Evolutionary conservation across 2,888 invertebrate species (phyloP).

Genomic region (Drosophila melanosoma): DNA sequence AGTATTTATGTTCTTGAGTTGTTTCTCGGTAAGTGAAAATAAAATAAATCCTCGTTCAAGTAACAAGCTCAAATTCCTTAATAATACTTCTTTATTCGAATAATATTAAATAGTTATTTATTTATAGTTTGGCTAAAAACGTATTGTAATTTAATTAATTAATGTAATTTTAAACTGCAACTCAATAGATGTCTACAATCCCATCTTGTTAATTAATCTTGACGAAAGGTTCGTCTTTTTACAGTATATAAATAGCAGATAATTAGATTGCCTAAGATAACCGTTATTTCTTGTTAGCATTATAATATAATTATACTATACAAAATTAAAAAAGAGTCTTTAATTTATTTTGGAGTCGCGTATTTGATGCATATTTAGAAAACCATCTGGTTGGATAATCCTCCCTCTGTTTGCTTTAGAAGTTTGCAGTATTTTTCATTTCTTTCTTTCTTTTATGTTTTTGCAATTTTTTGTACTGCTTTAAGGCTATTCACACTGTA

Average conservation of each 20-base stretch:
- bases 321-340: neutral
- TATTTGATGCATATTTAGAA: neutral
- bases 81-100: too few species aligned
- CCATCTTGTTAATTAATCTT: neutral
- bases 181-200: neutral
- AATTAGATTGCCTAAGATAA: too few species aligned
- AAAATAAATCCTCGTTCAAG: neutral
- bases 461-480: neutral
- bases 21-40: neutral
- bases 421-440: neutral
- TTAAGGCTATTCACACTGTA: conserved; percentile 33
- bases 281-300: neutral
- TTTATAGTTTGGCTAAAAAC: neutral
- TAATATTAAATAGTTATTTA: too few species aligned
- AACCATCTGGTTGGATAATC: neutral
- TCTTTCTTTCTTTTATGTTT: neutral
- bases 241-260: too few species aligned
- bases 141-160: neutral
- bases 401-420: neutral
- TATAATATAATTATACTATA: neutral
- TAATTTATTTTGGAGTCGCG: neutral
- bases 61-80: neutral
- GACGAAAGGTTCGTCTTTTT: too few species aligned
- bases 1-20: neutral
- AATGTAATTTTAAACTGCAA: neutral